A percentile compares a stretch with the other conserved stretches of the same genome.
phyloP scores from a whole-genome alignment of 64 coral and sea anemone species.

The Porites australiensis region DNA sequence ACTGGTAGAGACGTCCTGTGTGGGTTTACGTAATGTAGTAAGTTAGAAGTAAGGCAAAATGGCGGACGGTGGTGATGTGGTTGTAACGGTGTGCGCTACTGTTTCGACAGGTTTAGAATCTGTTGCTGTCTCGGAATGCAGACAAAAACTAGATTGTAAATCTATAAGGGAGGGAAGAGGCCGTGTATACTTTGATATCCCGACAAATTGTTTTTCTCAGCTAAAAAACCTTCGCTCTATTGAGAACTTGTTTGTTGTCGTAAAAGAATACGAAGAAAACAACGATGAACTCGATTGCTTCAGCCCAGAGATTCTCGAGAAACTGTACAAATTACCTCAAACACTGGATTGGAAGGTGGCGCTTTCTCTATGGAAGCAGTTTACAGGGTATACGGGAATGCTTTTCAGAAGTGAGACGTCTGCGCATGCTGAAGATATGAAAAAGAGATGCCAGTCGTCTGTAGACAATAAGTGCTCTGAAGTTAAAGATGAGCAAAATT shows the following conservation, averaged over 20 bases:
- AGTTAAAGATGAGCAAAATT: background rate
- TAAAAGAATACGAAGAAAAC: constrained; percentile 68
- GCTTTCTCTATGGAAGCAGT: constrained; percentile 82
- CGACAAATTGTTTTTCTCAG: constrained; percentile 49
- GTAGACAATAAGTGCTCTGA: background rate
- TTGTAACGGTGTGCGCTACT: constrained; percentile 79
- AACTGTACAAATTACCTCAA: constrained; percentile 67
- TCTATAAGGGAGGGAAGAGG: constrained; percentile 76
- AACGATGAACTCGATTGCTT: constrained; percentile 42
- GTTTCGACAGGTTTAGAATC: constrained; percentile 88
- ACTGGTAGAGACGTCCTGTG: too few relatives aligned
- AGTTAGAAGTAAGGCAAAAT: constrained; percentile 10
- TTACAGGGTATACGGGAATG: constrained; percentile 66
- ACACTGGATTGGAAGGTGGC: constrained; percentile 71
- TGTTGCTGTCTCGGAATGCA: constrained; percentile 79
- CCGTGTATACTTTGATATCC: constrained; percentile 88
- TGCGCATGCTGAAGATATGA: background rate
- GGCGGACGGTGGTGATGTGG: constrained; percentile 21
- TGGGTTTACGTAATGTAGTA: background rate
- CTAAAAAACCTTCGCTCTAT: constrained; percentile 82
- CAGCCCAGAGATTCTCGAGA: constrained; percentile 73
- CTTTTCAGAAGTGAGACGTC: constrained; percentile 6
- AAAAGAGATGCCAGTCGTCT: background rate
- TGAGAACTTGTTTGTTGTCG: constrained; percentile 89
- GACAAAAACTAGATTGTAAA: constrained; percentile 77